Evolutionary conservation across 2,888 invertebrate species (phyloP).

Genomic region (Leucophora obtusa): DNA sequence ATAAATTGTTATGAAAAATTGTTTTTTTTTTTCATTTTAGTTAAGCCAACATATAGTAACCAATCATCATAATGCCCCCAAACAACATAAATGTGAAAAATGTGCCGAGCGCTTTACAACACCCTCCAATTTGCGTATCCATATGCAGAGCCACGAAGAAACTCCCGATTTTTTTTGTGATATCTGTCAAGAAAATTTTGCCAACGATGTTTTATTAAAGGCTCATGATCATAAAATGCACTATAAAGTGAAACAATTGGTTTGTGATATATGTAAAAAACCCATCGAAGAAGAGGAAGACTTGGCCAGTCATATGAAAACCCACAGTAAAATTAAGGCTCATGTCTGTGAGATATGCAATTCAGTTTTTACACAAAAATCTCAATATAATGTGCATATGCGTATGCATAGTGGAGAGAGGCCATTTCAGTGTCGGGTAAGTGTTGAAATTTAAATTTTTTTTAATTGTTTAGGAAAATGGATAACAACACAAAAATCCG

Average conservation of each 20-base stretch:
- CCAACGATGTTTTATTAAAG: constrained; percentile 84
- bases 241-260: constrained; percentile 85
- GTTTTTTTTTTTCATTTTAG: constrained; percentile 66
- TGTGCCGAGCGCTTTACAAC: constrained; percentile 86
- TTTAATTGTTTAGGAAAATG: too few species aligned
- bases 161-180: constrained; percentile 88
- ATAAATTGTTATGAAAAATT: too few species aligned
- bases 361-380: constrained; percentile 89
- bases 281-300: constrained; percentile 89
- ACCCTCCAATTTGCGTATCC: constrained; percentile 82
- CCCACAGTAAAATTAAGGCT: constrained; percentile 85
- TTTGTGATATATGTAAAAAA: constrained; percentile 90
- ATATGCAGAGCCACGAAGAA: constrained; percentile 85
- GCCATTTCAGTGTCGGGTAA: constrained; percentile 89
- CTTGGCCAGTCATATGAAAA: constrained; percentile 87
- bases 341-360: constrained; percentile 89
- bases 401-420: constrained; percentile 91
- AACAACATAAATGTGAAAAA: constrained; percentile 85
- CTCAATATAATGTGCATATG: constrained; percentile 90
- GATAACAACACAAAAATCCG: too few species aligned
- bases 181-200: constrained; percentile 88
- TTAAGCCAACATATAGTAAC: constrained; percentile 84
- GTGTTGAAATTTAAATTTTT: constrained; percentile 39
- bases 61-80: constrained; percentile 81
- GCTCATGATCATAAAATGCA: constrained; percentile 89